phyloP scores from a whole-genome alignment of 2,888 invertebrate species.

The Sialis lutaria region DNA sequence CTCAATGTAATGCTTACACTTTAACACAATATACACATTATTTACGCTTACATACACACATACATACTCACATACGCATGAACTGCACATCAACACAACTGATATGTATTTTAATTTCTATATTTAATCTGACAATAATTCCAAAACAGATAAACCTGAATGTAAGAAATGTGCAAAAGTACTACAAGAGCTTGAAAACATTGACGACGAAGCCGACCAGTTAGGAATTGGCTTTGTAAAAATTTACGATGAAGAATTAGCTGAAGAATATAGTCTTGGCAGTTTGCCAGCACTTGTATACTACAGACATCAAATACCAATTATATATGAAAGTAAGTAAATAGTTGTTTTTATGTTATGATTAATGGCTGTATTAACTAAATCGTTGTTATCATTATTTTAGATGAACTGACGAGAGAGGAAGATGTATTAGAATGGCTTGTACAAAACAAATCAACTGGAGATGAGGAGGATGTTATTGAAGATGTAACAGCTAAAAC shows the following conservation, averaged over 20 bases:
- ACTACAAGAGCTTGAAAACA: constrained; percentile 79
- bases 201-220: constrained; percentile 88
- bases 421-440: constrained; percentile 89
- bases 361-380: neutral
- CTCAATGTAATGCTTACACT: too few species aligned
- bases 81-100: too few species aligned
- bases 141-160: constrained; percentile 66
- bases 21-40: too few species aligned
- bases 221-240: constrained; percentile 88
- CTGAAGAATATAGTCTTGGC: constrained; percentile 85
- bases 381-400: constrained; percentile 5
- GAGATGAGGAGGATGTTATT: constrained; percentile 85
- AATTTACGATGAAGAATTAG: constrained; percentile 78
- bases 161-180: constrained; percentile 86
- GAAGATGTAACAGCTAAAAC: constrained; percentile 89
- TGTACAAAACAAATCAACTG: constrained; percentile 82
- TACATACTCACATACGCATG: too few species aligned
- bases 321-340: constrained; percentile 75
- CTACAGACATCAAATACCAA: constrained; percentile 85
- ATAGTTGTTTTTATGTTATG: neutral
- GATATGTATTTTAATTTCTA: too few species aligned
- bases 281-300: constrained; percentile 77
- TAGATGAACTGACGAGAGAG: constrained; percentile 75
- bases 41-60: too few species aligned
- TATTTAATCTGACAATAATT: too few species aligned